Evolutionary conservation across 2,113 vertebrate genomes (phyloP).

Genomic region (Opisthocomus hoazin): DNA sequence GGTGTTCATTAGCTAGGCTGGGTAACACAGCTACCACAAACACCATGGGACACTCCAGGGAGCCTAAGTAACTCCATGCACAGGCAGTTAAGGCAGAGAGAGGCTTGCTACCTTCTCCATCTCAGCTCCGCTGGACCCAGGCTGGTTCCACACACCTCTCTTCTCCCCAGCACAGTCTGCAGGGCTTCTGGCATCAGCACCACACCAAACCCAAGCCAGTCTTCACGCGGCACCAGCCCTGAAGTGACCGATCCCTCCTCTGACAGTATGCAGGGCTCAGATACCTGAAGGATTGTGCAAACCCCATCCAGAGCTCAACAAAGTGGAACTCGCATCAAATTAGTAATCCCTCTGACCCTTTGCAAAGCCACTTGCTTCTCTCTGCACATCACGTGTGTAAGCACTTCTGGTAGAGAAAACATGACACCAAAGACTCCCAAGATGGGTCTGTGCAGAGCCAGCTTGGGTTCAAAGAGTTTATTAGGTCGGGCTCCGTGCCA

Average conservation of each 20-base stretch:
- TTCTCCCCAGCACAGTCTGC: neutral
- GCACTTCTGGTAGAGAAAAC: neutral
- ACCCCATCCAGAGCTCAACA: neutral
- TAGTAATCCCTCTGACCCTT: neutral
- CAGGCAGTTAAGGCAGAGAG: accelerated
- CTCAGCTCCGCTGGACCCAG: neutral
- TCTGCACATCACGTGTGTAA: neutral
- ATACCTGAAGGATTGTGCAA: neutral
- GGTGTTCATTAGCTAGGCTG: neutral
- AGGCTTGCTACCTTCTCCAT: neutral
- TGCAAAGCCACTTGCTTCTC: neutral
- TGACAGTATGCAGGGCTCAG: neutral
- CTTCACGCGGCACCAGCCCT: neutral
- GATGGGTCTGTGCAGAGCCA: neutral
- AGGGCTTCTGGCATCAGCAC: neutral
- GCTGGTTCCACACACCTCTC: neutral
- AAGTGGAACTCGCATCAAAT: neutral
- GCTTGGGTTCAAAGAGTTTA: neutral
- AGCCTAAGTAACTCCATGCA: accelerated
- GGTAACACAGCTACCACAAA: neutral
- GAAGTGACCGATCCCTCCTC: neutral
- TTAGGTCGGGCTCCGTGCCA: neutral
- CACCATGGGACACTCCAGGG: neutral
- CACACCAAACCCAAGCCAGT: neutral
- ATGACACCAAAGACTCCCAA: neutral